A percentile compares a stretch with the other conserved stretches of the same genome.
Conservation (phyloP, 2,797 vertebrate species). For the Semotilus atromaculatus region DNA sequence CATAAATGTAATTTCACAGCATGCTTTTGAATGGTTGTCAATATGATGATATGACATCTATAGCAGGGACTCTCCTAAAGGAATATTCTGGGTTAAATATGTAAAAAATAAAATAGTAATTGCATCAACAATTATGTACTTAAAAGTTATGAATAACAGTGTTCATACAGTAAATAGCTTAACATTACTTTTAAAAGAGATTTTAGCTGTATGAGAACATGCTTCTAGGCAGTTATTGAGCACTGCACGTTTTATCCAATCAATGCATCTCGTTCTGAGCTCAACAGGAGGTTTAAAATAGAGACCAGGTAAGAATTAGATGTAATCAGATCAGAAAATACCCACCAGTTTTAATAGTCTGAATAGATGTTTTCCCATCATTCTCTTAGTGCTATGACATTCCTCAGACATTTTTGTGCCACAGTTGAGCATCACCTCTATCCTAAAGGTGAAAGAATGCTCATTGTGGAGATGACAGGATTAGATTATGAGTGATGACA, state of each 20-base stretch:
- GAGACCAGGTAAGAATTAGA: neutral
- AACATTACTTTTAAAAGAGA: neutral
- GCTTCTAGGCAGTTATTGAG: neutral
- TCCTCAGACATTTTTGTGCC: constrained; percentile 3
- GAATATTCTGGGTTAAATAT: neutral
- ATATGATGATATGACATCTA: neutral
- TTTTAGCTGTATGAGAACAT: neutral
- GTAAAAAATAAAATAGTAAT: neutral
- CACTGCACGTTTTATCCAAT: neutral
- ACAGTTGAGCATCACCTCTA: constrained; percentile 32
- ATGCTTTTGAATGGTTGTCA: neutral
- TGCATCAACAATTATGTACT: neutral
- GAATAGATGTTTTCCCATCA: neutral
- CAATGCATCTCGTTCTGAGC: neutral
- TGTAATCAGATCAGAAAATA: constrained; percentile 8
- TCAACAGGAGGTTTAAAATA: neutral
- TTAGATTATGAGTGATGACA: constrained; percentile 40
- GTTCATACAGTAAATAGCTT: neutral
- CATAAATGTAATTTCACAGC: neutral
- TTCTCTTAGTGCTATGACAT: constrained; percentile 26
- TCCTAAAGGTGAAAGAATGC: constrained; percentile 23
- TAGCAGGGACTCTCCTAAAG: neutral
- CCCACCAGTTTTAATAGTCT: neutral
- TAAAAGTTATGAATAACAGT: neutral
- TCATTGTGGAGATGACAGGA: constrained; percentile 39